Conservation (phyloP, 1,140 invertebrate species). For the Leptonema lineaticorne region DNA sequence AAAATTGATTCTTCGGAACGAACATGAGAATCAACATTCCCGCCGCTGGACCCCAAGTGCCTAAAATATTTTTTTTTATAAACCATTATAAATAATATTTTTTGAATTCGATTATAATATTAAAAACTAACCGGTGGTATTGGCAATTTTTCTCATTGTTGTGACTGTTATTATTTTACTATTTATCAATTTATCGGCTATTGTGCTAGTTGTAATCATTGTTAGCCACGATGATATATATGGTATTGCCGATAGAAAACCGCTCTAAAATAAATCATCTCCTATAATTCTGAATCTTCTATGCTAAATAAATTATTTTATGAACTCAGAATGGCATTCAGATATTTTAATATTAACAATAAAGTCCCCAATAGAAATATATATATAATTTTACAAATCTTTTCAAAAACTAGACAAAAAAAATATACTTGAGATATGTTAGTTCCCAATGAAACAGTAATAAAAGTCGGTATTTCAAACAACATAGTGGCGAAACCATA, state of each 20-base stretch:
- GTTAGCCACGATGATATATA: conserved; percentile 68
- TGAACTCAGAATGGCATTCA: too few species aligned
- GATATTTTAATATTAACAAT: not conserved
- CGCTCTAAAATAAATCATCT: conserved; percentile 43
- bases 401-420: too few species aligned
- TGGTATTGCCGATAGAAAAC: conserved; percentile 70
- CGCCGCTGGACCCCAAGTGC: conserved; percentile 25
- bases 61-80: not conserved
- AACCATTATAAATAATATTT: not conserved
- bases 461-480: conserved; percentile 23
- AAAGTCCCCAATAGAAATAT: too few species aligned
- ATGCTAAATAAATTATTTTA: too few species aligned
- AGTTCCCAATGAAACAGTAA: not conserved
- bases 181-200: conserved; percentile 57
- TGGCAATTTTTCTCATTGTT: conserved; percentile 59
- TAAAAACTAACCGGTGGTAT: conserved; percentile 53
- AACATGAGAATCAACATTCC: conserved; percentile 10
- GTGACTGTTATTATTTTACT: conserved; percentile 52
- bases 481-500: conserved; percentile 22
- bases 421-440: conserved; percentile 13
- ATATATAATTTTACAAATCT: too few species aligned
- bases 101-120: not conserved
- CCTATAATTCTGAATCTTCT: too few species aligned
- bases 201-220: conserved; percentile 59
- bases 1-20: conserved; percentile 10